Base-by-base conservation (phyloP, 2,888 invertebrate species). In the Chymomyza amoena region DNA sequence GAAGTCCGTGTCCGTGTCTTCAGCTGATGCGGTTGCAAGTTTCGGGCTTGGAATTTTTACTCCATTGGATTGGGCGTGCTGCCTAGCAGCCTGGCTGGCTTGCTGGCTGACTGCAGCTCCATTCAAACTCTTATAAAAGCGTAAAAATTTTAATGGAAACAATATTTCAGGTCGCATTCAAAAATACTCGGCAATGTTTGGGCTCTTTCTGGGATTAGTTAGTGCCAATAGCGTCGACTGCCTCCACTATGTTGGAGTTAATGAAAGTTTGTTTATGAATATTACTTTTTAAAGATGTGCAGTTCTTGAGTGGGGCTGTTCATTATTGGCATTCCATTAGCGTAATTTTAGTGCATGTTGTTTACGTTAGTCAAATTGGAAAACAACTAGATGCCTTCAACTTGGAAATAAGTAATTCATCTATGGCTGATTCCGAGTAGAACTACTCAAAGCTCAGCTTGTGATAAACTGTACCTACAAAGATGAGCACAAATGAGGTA, bases 211-310 rank as follows among this genome's bases (percentile, higher is more conserved):
- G 1, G 54, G 54, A 54, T 20, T 54, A 16, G 54, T 18, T 16
- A 54, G 54, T 18, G 54, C 20, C 54, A 54, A 54, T 54, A 15
- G 9, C 18, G n/a, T n/a, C n/a, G n/a, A 54, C 9, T 15, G 54
- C 54, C 1, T 54, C 20, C 18, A 18, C 54, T 54, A 4, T 54
- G 9, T n/a, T n/a, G 56, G 39, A 87, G 78, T 89, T 78, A 78
- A 87, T 87, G 78, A 89, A 87, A 81, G 61, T 73, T 81, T 77
- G 80, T 88, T 88, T 81, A 89, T 89, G 89, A 83, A 77, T 87
- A 88, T 87, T 79, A 79, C 73, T 73, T 79, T 89, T 89, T 89
- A 87, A 87, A 73, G 66, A 89, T 78, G 78, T 83, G 16, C 20
- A 56, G 39, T 61, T 59, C 59, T 25, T 59, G 16, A 15, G 13